A percentile compares a stretch with the other conserved stretches of the same genome.
phyloP scores from a whole-genome alignment of 2,797 vertebrate species.

The Lagorchestes hirsutus region DNA sequence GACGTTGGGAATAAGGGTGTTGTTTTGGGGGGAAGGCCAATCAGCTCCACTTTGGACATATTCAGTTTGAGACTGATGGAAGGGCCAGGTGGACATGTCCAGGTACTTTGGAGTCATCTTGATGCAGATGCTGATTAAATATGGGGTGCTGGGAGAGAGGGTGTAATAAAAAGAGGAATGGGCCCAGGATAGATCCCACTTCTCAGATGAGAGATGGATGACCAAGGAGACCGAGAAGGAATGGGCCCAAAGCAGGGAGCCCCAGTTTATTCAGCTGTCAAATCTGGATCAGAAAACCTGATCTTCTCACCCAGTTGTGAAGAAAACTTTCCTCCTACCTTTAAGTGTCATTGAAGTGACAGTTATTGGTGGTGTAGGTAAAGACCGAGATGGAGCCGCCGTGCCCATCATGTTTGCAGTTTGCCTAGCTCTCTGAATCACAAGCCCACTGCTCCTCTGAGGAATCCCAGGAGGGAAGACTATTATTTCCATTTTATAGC shows the following conservation, averaged over 20 bases:
- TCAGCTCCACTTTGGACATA: not conserved
- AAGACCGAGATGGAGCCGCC: too few relatives aligned
- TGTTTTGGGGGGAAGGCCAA: not conserved
- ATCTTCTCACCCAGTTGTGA: not conserved
- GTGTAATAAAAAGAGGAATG: too few relatives aligned
- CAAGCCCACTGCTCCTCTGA: not conserved
- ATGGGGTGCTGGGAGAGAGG: not conserved
- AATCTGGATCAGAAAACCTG: not conserved
- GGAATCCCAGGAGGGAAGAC: not conserved
- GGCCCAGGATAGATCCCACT: too few relatives aligned
- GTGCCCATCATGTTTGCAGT: too few relatives aligned
- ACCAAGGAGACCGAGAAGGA: not conserved
- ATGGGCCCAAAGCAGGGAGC: not conserved
- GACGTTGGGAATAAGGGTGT: not conserved
- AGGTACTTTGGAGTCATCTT: too few relatives aligned
- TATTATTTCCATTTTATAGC: not conserved
- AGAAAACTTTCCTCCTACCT: not conserved
- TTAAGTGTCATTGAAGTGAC: too few relatives aligned
- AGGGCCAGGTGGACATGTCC: too few relatives aligned
- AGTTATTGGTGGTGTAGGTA: too few relatives aligned
- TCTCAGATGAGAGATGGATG: too few relatives aligned
- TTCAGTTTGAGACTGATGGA: not conserved
- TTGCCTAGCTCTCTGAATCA: not conserved
- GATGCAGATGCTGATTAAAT: not conserved
- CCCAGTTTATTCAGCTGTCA: not conserved